These are phyloP conservation scores for Dicycla oo DNA, from an alignment of 2,888 invertebrate species.

Conservation along the genomic window DNA sequence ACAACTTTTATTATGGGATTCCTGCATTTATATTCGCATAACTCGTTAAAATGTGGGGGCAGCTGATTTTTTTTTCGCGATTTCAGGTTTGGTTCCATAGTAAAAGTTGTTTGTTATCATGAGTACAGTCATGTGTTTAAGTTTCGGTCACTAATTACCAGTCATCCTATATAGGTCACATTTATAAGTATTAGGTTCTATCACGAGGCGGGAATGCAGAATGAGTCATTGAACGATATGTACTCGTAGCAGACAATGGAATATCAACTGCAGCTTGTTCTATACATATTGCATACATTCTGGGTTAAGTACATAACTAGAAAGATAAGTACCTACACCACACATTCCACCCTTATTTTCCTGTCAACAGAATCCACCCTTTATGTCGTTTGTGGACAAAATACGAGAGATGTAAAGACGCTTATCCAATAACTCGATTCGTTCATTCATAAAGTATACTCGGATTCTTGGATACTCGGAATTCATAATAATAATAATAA, in stretches of 20 bases:
- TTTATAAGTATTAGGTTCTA: slow-evolving; percentile 30
- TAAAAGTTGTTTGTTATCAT: too few species aligned
- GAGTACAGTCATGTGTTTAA: too few species aligned
- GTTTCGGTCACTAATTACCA: too few species aligned
- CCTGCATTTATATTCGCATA: too few species aligned
- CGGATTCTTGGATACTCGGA: slow-evolving; percentile 16
- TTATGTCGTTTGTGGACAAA: slow-evolving; percentile 28
- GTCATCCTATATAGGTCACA: slow-evolving; percentile 38
- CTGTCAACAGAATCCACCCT: slow-evolving; percentile 3
- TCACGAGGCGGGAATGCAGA: slow-evolving; percentile 19
- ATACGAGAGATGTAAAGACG: slow-evolving; percentile 25
- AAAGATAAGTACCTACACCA: slow-evolving; percentile 12
- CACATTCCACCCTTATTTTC: slow-evolving; percentile 12
- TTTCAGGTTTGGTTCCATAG: too few species aligned
- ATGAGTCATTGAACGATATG: slow-evolving; percentile 9
- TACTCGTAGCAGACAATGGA: slow-evolving; percentile 24
- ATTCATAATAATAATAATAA: too few species aligned
- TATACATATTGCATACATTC: neutral
- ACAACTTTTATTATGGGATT: too few species aligned
- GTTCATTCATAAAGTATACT: slow-evolving; percentile 49
- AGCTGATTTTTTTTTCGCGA: too few species aligned
- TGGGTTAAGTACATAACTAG: neutral
- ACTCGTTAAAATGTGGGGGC: too few species aligned
- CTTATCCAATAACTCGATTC: slow-evolving; percentile 45
- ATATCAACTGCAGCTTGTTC: neutral